phyloP scores from a whole-genome alignment of 2,888 invertebrate genomes.

The Cephus pygmeus region DNA sequence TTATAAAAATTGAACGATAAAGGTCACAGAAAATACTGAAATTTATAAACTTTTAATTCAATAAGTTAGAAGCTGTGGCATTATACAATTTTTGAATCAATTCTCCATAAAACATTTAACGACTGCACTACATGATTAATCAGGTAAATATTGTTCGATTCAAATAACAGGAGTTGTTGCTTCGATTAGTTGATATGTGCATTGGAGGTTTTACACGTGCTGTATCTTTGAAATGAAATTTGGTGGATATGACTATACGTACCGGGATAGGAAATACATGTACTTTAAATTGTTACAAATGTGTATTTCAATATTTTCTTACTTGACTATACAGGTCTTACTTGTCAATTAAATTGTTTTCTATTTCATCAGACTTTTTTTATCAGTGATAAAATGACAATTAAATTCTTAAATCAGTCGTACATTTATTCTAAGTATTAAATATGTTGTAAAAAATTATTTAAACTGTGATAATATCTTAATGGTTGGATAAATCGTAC shows the following conservation, averaged over 20 bases:
- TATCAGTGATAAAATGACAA: not conserved
- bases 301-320: not conserved
- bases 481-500: not conserved
- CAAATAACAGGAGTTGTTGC: not conserved
- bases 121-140: not conserved
- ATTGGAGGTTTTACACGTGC: not conserved
- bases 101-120: not conserved
- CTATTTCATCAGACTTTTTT: too few species aligned
- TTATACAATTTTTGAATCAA: not conserved
- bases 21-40: not conserved
- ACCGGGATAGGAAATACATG: not conserved
- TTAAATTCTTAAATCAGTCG: not conserved
- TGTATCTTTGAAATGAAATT: not conserved
- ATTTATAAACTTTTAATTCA: not conserved
- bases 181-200: not conserved
- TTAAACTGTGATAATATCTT: not conserved
- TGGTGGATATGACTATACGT: not conserved
- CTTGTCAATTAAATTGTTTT: not conserved
- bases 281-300: not conserved
- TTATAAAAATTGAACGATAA: not conserved
- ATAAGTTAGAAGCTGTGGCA: not conserved
- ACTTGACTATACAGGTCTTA: not conserved
- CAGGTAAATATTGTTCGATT: not conserved
- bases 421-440: too few species aligned
- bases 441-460: not conserved